phyloP scores from a whole-genome alignment of 2,888 invertebrate species.

The Germaria angustata region DNA sequence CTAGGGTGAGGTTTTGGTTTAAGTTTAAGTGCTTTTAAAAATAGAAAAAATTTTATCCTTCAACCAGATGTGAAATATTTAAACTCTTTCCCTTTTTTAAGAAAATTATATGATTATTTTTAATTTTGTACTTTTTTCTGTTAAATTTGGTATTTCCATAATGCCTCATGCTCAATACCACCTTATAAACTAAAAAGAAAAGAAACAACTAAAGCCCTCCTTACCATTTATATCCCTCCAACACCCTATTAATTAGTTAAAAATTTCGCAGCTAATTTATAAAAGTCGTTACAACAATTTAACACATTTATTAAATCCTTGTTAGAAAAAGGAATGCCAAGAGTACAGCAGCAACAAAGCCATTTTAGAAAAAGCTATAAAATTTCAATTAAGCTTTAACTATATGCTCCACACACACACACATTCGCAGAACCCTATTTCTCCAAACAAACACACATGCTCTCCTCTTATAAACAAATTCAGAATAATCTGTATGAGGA shows the following conservation, averaged over 20 bases:
- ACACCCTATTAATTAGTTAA: slow-evolving; percentile 22
- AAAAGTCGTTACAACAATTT: slow-evolving; percentile 62
- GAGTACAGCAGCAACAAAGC: slow-evolving; percentile 43
- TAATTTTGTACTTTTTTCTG: no score
- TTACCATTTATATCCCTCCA: neutral
- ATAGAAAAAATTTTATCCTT: no score
- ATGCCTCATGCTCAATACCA: no score
- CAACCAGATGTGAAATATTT: no score
- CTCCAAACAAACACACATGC: neutral
- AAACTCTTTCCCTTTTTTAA: no score
- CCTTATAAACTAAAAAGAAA: no score
- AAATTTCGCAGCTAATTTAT: slow-evolving; percentile 60
- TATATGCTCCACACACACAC: slow-evolving; percentile 30
- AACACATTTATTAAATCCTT: slow-evolving; percentile 63
- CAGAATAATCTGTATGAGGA: neutral
- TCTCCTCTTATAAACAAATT: slow-evolving; percentile 4
- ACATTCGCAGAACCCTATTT: slow-evolving; percentile 2
- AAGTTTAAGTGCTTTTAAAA: no score
- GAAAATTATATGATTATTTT: no score
- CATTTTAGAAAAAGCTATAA: slow-evolving; percentile 61
- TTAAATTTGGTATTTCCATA: no score
- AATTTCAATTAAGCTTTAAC: slow-evolving; percentile 64
- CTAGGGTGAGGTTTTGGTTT: no score
- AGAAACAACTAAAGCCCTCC: no score
- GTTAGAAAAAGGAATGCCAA: slow-evolving; percentile 3